Evolutionary conservation across 2,888 invertebrate species (phyloP).

Genomic region (Plebejus argus): DNA sequence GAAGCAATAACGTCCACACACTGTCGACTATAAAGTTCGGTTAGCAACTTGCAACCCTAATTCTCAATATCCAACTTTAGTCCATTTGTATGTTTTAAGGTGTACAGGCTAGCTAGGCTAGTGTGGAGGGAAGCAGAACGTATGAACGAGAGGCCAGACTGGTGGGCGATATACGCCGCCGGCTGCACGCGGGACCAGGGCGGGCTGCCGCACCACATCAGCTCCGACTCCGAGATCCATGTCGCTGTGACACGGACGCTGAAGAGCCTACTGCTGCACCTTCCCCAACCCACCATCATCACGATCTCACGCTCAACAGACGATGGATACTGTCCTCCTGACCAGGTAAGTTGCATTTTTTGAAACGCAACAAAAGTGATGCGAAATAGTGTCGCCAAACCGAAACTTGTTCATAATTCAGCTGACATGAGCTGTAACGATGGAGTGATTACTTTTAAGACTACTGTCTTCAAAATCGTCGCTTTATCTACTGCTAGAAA

Average conservation of each 20-base stretch:
- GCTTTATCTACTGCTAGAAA: too few species aligned
- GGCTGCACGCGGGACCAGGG: conserved; percentile 94
- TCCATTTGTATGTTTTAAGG: conserved; percentile 49
- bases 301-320: conserved; percentile 92
- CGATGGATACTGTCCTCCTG: conserved; percentile 93
- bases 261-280: conserved; percentile 77
- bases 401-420: too few species aligned
- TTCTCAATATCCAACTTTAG: too few species aligned
- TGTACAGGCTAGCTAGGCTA: conserved; percentile 70
- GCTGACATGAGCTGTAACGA: too few species aligned
- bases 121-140: conserved; percentile 77
- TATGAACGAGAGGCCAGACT: conserved; percentile 85
- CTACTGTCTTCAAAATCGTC: too few species aligned
- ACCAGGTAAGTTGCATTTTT: conserved; percentile 72
- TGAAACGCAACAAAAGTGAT: too few species aligned
- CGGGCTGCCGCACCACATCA: conserved; percentile 92
- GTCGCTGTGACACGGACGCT: conserved; percentile 81
- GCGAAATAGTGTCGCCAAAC: too few species aligned
- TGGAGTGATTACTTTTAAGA: too few species aligned
- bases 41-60: too few species aligned
- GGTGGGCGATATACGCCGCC: conserved; percentile 90
- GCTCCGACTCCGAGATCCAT: conserved; percentile 84
- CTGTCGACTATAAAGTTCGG: too few species aligned
- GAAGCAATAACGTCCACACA: too few species aligned
- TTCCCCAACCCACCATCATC: conserved; percentile 84